phyloP scores from a whole-genome alignment of 2,797 vertebrate genomes.

The Rhynchotus rufescens region DNA sequence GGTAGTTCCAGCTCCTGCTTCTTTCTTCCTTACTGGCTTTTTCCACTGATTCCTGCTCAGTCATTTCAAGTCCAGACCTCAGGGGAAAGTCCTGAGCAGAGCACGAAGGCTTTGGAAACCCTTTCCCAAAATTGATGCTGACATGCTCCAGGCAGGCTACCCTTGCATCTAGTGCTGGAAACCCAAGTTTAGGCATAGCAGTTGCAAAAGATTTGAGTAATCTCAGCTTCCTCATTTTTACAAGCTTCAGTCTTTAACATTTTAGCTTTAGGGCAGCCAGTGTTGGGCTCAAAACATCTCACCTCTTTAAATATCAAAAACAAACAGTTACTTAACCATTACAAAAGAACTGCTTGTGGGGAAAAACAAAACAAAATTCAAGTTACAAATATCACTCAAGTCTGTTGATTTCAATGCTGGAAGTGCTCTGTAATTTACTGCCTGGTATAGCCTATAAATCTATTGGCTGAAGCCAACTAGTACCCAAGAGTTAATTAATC shows the following conservation, averaged over 20 bases:
- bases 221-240: not conserved
- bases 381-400: not conserved
- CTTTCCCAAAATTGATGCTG: not conserved
- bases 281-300: not conserved
- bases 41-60: not conserved
- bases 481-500: not conserved
- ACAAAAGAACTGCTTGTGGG: not conserved
- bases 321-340: not conserved
- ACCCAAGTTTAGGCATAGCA: not conserved
- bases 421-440: not conserved
- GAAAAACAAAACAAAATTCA: not conserved
- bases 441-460: not conserved
- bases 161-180: not conserved
- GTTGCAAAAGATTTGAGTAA: not conserved
- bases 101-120: not conserved
- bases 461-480: not conserved
- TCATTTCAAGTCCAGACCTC: not conserved
- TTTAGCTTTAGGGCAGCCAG: not conserved
- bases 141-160: not conserved
- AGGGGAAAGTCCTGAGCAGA: not conserved
- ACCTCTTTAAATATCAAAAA: slow-evolving; percentile 6
- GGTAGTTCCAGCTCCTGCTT: not conserved
- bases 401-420: not conserved
- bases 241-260: not conserved
- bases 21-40: not conserved